Percentiles rank a stretch among this genome's conserved stretches.
These are phyloP conservation scores for Harpagus bidentatus DNA, from an alignment of 2,113 vertebrate genomes.

Conservation along the genomic window DNA sequence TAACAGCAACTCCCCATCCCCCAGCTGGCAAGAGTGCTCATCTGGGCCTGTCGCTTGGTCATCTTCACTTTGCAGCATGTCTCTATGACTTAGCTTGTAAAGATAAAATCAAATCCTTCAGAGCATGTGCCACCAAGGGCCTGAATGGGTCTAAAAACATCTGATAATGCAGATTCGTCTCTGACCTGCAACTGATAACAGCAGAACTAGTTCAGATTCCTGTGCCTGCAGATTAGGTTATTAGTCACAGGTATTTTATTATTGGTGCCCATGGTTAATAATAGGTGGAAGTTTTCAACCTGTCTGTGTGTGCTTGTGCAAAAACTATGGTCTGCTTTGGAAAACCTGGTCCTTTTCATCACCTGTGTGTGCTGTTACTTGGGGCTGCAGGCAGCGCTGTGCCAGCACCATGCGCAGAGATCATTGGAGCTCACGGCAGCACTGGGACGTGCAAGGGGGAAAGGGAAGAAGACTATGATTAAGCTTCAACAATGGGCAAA, in stretches of 20 bases:
- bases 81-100: neutral
- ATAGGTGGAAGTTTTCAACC: neutral
- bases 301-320: neutral
- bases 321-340: neutral
- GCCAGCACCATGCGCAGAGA: neutral
- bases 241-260: neutral
- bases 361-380: rapidly evolving
- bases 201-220: neutral
- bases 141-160: neutral
- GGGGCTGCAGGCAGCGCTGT: neutral
- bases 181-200: neutral
- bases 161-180: neutral
- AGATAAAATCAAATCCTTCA: neutral
- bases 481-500: neutral
- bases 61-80: neutral
- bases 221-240: neutral
- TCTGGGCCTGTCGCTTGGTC: neutral
- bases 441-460: neutral
- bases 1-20: neutral
- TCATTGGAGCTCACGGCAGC: neutral
- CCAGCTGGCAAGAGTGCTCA: neutral
- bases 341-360: neutral
- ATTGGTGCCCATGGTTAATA: neutral
- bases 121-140: neutral
- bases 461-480: neutral